Conservation (phyloP, 2,113 vertebrate genomes). For the Numenius arquata region DNA sequence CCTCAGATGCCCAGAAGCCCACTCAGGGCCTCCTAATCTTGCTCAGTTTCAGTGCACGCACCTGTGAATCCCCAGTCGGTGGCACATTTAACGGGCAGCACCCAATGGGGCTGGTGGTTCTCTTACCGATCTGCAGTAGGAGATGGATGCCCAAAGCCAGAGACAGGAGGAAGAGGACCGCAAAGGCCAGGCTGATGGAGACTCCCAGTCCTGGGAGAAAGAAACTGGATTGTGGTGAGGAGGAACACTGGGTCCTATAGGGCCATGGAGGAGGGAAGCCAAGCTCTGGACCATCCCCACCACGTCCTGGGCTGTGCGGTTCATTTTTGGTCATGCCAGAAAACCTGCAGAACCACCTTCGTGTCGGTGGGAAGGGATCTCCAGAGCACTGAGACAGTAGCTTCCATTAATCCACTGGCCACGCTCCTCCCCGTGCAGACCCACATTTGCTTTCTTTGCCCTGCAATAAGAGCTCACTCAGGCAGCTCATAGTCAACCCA, state of each 20-base stretch:
- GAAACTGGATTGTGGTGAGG: neutral
- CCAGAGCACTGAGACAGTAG: neutral
- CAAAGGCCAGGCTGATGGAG: neutral
- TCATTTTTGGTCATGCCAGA: neutral
- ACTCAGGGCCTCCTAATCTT: neutral
- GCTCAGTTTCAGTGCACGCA: fast-evolving
- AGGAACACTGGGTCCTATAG: neutral
- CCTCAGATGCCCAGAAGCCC: neutral
- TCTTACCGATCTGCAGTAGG: neutral
- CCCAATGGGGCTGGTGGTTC: fast-evolving
- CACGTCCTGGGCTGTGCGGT: neutral
- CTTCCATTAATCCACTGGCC: neutral
- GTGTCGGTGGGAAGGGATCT: neutral
- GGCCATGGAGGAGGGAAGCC: neutral
- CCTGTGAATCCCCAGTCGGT: fast-evolving
- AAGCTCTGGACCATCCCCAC: neutral
- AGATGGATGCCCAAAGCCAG: neutral
- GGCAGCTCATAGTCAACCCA: neutral
- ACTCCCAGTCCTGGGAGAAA: neutral
- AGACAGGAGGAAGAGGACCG: neutral
- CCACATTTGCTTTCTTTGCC: neutral
- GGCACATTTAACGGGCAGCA: fast-evolving
- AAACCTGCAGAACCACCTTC: neutral
- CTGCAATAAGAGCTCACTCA: neutral
- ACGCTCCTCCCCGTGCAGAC: neutral